Conservation (phyloP, 1,140 invertebrate genomes). For the Steinernema feltiae region DNA sequence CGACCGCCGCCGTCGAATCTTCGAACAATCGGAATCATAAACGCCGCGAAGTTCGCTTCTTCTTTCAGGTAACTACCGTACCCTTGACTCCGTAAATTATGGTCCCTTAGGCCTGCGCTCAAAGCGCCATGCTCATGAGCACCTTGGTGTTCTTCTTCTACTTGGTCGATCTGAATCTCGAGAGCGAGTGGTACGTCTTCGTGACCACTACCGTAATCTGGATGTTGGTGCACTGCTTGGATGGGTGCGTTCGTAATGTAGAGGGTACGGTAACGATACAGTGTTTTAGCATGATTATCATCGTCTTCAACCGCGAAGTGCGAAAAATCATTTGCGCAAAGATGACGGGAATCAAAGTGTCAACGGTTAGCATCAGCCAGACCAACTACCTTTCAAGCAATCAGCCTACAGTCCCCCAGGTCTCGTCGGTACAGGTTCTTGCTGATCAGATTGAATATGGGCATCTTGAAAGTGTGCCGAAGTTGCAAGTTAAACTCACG, state of each 20-base stretch:
- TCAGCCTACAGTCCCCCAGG: too few relatives aligned
- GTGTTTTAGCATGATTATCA: not conserved
- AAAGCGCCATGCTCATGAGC: constrained; percentile 2
- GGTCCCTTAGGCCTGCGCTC: constrained; percentile 6
- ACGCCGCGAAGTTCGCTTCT: not conserved
- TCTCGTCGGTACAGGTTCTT: too few relatives aligned
- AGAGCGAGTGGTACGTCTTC: not conserved
- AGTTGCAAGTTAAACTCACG: too few relatives aligned
- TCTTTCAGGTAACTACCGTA: not conserved
- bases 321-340: not conserved
- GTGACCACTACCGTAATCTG: not conserved
- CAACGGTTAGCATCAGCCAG: too few relatives aligned
- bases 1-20: not conserved
- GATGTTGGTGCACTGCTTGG: not conserved
- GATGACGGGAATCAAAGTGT: not conserved
- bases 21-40: not conserved
- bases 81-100: not conserved
- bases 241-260: not conserved
- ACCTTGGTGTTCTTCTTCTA: constrained; percentile 1
- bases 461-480: too few relatives aligned
- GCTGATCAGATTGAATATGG: too few relatives aligned
- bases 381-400: too few relatives aligned
- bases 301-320: not conserved
- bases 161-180: not conserved
- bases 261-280: not conserved